phyloP scores from a whole-genome alignment of 2,113 vertebrate species.

The Leptodactylus fuscus region DNA sequence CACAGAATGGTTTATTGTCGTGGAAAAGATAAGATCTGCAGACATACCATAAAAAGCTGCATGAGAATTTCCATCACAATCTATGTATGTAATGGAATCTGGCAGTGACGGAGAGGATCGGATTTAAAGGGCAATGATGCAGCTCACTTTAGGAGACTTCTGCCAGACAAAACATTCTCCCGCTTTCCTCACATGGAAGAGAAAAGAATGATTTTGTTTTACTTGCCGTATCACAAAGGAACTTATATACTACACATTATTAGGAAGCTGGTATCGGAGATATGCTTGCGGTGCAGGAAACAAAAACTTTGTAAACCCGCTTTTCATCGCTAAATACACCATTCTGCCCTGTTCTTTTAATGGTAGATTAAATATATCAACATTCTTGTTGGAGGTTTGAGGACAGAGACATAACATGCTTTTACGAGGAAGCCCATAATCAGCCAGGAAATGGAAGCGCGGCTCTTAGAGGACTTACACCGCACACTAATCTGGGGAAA shows the following conservation, averaged over 20 bases:
- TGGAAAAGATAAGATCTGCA: constrained; percentile 53
- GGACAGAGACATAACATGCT: constrained; percentile 27
- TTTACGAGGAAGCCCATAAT: constrained; percentile 18
- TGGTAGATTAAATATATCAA: not conserved
- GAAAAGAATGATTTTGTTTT: constrained; percentile 55
- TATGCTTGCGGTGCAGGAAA: not conserved
- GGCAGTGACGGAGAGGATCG: constrained; percentile 48
- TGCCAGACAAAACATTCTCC: constrained; percentile 56
- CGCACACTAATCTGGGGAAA: constrained; percentile 11
- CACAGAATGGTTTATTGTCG: constrained; percentile 57
- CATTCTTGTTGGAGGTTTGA: constrained; percentile 3
- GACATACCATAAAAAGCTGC: constrained; percentile 54
- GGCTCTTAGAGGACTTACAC: not conserved
- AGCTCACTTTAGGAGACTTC: constrained; percentile 50
- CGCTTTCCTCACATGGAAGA: constrained; percentile 17
- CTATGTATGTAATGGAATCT: constrained; percentile 57
- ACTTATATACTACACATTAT: constrained; percentile 16
- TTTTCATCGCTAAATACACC: not conserved
- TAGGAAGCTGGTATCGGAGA: not conserved
- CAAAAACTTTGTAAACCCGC: not conserved
- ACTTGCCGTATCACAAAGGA: constrained; percentile 24
- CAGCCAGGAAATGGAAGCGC: constrained; percentile 16
- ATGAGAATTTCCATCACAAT: constrained; percentile 60
- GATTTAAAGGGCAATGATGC: constrained; percentile 56
- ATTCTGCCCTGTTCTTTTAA: not conserved